These are phyloP conservation scores for Batillaria attramentaria DNA, from an alignment of 1,140 invertebrate species.

Conservation along the genomic window DNA sequence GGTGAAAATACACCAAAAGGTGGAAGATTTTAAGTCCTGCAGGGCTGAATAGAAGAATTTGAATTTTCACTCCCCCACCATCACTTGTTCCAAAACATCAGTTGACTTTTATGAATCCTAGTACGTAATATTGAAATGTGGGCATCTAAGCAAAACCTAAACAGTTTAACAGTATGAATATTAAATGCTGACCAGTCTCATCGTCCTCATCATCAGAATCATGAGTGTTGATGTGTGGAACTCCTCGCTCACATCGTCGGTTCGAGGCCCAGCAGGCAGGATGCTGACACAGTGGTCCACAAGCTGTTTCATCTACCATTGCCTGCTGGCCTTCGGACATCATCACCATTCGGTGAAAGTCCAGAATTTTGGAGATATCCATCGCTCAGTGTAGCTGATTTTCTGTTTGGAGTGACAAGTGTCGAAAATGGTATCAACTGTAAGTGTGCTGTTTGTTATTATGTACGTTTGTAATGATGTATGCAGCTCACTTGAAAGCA, in stretches of 20 bases:
- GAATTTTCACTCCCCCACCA: no score
- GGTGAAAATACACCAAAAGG: no score
- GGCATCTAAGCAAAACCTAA: not conserved
- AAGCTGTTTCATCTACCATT: slow-evolving; percentile 57
- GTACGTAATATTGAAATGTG: not conserved
- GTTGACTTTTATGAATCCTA: not conserved
- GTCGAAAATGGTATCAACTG: no score
- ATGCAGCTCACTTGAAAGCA: no score
- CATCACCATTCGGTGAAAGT: slow-evolving; percentile 35
- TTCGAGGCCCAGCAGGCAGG: slow-evolving; percentile 65
- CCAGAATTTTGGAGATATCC: slow-evolving; percentile 29
- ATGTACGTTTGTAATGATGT: no score
- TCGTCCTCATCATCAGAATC: not conserved
- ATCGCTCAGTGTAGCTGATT: no score
- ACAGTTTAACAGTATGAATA: not conserved
- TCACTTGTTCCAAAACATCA: no score
- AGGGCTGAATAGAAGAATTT: no score
- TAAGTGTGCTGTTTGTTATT: no score
- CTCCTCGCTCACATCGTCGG: slow-evolving; percentile 53
- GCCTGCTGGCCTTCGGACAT: not conserved
- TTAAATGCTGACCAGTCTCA: slow-evolving; percentile 17
- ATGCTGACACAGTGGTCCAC: slow-evolving; percentile 64
- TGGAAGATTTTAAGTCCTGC: no score
- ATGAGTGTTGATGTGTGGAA: slow-evolving; percentile 30
- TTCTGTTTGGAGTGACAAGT: no score